Evolutionary conservation across 1,140 invertebrate species (phyloP).

Genomic region (Ceratina australensis): DNA sequence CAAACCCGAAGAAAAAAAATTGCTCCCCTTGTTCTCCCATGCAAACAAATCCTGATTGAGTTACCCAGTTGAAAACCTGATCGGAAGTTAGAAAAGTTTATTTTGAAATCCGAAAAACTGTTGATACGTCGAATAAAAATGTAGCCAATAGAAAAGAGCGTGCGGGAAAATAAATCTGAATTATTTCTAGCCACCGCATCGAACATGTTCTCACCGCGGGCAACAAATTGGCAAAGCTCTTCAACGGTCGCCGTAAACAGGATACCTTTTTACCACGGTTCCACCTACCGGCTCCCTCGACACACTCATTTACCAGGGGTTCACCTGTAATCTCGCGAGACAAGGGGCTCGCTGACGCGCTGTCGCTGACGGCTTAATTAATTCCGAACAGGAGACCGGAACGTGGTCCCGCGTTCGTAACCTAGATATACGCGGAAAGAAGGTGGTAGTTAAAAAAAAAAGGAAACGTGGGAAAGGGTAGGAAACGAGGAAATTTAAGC

Average conservation of each 20-base stretch:
- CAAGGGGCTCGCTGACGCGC: constrained; percentile 6
- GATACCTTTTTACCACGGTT: background rate
- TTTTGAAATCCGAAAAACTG: too few species aligned
- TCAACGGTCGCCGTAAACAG: background rate
- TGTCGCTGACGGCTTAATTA: constrained; percentile 62
- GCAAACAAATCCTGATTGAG: background rate
- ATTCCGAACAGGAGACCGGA: constrained; percentile 44
- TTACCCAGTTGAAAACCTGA: background rate
- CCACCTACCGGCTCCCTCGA: background rate
- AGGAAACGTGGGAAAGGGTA: background rate
- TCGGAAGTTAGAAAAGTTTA: too few species aligned
- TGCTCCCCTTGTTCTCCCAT: background rate
- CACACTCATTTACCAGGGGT: background rate
- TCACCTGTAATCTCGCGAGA: constrained; percentile 43
- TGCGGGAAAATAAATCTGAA: too few species aligned
- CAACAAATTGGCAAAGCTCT: too few species aligned
- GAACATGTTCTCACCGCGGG: too few species aligned
- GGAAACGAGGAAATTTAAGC: constrained; percentile 17
- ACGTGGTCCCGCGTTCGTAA: constrained; percentile 51
- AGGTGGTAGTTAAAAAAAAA: background rate
- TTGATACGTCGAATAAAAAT: too few species aligned
- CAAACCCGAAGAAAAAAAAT: background rate
- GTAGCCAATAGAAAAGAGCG: too few species aligned
- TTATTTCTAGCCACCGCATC: too few species aligned
- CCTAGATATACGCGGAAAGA: constrained; percentile 49